Base-by-base conservation (phyloP, 2,888 invertebrate species). In the Chrysolina oricalcia region DNA sequence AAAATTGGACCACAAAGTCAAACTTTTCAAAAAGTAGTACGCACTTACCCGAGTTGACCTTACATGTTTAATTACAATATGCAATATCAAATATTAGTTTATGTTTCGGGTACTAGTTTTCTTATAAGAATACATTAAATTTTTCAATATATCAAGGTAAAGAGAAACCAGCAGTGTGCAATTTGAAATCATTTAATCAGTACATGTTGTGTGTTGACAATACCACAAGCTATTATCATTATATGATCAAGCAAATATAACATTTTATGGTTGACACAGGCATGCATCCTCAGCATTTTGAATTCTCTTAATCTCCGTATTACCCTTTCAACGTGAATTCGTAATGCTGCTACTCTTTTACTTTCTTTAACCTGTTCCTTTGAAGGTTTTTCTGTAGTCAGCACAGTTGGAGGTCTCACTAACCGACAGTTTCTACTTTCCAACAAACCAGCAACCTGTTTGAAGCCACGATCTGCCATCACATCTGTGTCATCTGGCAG, bases 171-270 rank as follows among this genome's bases (percentile, higher is more conserved):
- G 13, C 43, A 43, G 43, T 43, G 43, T 43, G 27, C 27, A 27
- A 27, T 27, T 27, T 27, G 27, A 27, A 27, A 27, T 27, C 27
- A 43, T 43, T 43, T 13, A 43, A 43, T 43, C 43, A 43, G 43
- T 43, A 43, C 43, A 43, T 43, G 43, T 43, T 13, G 15, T 43
- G 43, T 43, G 43, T 43, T 43, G 43, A 43, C 43, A 43, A 43
- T 43, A 43, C 43, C 43, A 43, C 43, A 43, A 43, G 43, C 43
- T 43, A 43, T 43, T 43, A 43, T 43, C 43, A 43, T 43, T 43
- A 43, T 43, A 43, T 43, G 43, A 43, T 43, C 43, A 1, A 43
- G 43, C 43, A 15, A 43, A 43, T 43, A 43, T 8, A 43, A 43
- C 43, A 43, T 43, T 13, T 43, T 43, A 43, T 43, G 43, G 43